Evolutionary conservation across 2,113 vertebrate species (phyloP).

Genomic region (Pachycephala philippinensis): DNA sequence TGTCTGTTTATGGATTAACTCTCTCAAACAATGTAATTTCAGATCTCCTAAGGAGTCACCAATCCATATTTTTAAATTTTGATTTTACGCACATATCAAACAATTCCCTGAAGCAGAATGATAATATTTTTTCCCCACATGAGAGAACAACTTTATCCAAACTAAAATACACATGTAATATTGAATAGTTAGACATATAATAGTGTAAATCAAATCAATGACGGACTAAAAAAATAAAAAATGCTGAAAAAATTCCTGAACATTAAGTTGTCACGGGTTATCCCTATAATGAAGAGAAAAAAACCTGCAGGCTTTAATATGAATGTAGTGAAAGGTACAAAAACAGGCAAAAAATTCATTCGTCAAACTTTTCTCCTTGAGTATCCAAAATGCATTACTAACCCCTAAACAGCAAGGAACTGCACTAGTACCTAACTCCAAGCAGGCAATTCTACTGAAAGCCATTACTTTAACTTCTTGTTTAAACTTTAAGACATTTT

Average conservation of each 20-base stretch:
- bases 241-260: neutral
- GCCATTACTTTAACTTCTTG: neutral
- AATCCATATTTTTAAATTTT: neutral
- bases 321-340: neutral
- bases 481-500: neutral
- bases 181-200: neutral
- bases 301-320: neutral
- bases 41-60: neutral
- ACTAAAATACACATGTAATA: neutral
- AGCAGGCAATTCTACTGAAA: neutral
- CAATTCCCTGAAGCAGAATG: neutral
- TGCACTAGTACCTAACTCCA: neutral
- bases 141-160: neutral
- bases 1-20: neutral
- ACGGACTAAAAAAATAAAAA: neutral
- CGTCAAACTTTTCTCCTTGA: neutral
- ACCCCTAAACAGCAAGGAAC: neutral
- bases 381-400: neutral
- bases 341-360: neutral
- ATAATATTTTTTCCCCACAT: too few species aligned
- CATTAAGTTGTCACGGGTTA: neutral
- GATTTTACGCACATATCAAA: neutral
- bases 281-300: neutral
- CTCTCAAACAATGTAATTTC: neutral
- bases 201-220: neutral